phyloP scores from a whole-genome alignment of 2,797 vertebrate genomes.

The Gouania willdenowi region DNA sequence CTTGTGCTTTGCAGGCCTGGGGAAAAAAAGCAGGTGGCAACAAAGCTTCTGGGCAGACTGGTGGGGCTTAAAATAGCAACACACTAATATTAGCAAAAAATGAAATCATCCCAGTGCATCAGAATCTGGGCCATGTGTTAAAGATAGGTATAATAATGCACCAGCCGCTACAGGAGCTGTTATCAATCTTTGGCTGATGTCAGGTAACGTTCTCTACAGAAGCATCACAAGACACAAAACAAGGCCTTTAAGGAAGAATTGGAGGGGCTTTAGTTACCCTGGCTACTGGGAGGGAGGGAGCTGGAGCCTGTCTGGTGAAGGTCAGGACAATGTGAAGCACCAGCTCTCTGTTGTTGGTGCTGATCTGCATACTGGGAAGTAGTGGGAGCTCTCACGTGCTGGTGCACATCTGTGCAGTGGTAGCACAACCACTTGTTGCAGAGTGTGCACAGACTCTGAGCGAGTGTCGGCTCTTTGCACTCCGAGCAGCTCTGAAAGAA shows the following conservation, averaged over 20 bases:
- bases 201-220: slow-evolving; percentile 64
- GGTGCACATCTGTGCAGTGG: slow-evolving; percentile 79
- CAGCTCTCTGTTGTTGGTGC: slow-evolving; percentile 57
- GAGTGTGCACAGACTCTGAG: slow-evolving; percentile 78
- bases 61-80: slow-evolving; percentile 59
- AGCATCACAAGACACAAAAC: slow-evolving; percentile 46
- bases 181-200: slow-evolving; percentile 41
- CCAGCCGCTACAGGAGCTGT: slow-evolving; percentile 49
- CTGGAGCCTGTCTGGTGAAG: slow-evolving; percentile 60
- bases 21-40: slow-evolving; percentile 35
- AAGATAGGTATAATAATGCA: slow-evolving; percentile 60
- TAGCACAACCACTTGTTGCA: slow-evolving; percentile 85
- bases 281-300: slow-evolving; percentile 54
- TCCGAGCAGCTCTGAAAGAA: slow-evolving; percentile 73
- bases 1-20: slow-evolving; percentile 11
- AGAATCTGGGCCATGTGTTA: slow-evolving; percentile 67
- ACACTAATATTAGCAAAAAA: slow-evolving; percentile 57
- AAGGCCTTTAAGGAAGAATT: slow-evolving; percentile 5
- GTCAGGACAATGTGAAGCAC: slow-evolving; percentile 48
- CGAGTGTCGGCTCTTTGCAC: slow-evolving; percentile 72
- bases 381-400: slow-evolving; percentile 57
- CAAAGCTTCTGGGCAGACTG: slow-evolving; percentile 26
- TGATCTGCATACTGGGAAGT: slow-evolving; percentile 53
- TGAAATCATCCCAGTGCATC: slow-evolving; percentile 38
- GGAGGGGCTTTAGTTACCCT: no score